These are phyloP conservation scores for Amphipoea lucens DNA, from an alignment of 2,888 invertebrate genomes.

Conservation along the genomic window DNA sequence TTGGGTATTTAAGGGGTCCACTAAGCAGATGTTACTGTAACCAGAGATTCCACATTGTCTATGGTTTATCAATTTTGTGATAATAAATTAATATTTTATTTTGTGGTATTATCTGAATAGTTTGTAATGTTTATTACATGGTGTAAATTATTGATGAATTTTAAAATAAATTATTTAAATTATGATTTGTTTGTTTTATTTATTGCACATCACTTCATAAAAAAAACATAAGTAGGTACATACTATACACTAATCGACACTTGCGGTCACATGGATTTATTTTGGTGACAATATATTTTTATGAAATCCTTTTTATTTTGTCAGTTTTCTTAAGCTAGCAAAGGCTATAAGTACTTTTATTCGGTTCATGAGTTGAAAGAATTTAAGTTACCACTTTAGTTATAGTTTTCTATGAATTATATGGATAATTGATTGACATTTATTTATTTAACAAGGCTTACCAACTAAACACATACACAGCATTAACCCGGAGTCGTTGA, in stretches of 20 bases:
- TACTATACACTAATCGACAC: not conserved
- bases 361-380: not conserved
- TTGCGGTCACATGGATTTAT: not conserved
- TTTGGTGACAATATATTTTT: not conserved
- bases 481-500: too few species aligned
- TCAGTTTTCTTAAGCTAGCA: not conserved
- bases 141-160: conserved; percentile 86
- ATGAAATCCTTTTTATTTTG: not conserved
- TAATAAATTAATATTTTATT: conserved; percentile 69
- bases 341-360: not conserved
- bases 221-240: not conserved
- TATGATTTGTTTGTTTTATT: conserved; percentile 64
- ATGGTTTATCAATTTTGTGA: conserved; percentile 75
- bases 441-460: too few species aligned
- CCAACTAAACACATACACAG: too few species aligned
- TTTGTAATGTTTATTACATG: conserved; percentile 74
- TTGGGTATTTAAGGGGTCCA: conserved; percentile 63
- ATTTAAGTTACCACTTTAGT: not conserved
- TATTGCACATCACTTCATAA: not conserved
- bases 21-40: conserved; percentile 43
- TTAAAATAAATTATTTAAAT: conserved; percentile 84
- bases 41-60: conserved; percentile 60
- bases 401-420: not conserved
- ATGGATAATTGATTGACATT: not conserved
- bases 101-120: conserved; percentile 70